Evolutionary conservation across 2,888 invertebrate genomes (phyloP).

Genomic region (Stenolophus ochropezus): DNA sequence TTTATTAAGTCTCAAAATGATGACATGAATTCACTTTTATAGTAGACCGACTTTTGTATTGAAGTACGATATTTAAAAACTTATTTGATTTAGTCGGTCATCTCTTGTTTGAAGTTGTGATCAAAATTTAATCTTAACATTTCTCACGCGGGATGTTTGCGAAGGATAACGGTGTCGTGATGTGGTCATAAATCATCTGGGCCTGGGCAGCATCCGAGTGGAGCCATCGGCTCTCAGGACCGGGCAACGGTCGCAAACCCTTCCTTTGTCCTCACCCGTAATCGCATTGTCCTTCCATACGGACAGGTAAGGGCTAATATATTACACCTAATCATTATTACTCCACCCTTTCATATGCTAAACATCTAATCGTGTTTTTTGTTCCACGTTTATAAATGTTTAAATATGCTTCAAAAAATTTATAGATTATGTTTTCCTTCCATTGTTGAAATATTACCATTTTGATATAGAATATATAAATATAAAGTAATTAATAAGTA

Average conservation of each 20-base stretch:
- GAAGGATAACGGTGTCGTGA: slow-evolving; percentile 53
- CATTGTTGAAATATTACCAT: no score
- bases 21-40: no score
- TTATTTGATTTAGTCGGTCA: no score
- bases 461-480: no score
- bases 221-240: slow-evolving; percentile 14
- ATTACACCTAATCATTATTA: not conserved
- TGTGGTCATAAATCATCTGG: slow-evolving; percentile 52
- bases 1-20: no score
- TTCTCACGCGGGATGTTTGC: slow-evolving; percentile 40
- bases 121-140: not conserved
- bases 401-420: not conserved
- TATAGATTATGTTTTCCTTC: not conserved
- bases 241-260: slow-evolving; percentile 43
- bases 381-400: not conserved
- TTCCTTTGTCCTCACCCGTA: not conserved
- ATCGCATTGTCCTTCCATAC: not conserved
- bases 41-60: no score
- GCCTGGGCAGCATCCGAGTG: not conserved
- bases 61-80: no score
- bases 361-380: not conserved
- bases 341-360: not conserved
- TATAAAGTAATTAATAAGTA: no score
- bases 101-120: not conserved
- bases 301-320: not conserved